Evolutionary conservation across 1,140 invertebrate species (phyloP).

Genomic region (Wasmannia auropunctata): DNA sequence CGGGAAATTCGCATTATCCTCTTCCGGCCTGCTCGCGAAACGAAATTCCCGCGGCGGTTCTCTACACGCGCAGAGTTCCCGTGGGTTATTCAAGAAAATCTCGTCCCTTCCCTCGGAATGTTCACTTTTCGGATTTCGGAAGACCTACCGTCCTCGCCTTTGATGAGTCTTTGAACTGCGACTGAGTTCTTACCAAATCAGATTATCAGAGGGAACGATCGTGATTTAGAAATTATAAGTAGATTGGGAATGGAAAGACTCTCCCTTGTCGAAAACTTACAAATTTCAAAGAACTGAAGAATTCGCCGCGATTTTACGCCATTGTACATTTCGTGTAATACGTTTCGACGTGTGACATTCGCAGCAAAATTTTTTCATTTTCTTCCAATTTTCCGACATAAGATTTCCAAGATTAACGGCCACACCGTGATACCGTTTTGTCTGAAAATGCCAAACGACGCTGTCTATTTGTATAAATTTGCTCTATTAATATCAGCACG

Average conservation of each 20-base stretch:
- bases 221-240: neutral
- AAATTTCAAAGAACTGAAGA: neutral
- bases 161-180: neutral
- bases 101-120: neutral
- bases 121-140: constrained; percentile 8
- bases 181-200: neutral
- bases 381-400: neutral
- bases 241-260: neutral
- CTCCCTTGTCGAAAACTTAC: neutral
- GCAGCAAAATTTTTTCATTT: neutral
- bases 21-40: constrained; percentile 39
- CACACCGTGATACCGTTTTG: neutral
- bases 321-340: neutral
- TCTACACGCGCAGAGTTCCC: neutral
- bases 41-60: constrained; percentile 1
- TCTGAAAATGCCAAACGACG: neutral
- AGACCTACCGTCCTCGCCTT: neutral
- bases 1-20: constrained; percentile 46
- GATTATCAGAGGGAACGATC: neutral
- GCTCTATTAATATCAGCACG: constrained; percentile 17
- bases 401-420: neutral
- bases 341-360: neutral
- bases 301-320: neutral
- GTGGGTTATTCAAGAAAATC: neutral
- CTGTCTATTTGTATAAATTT: constrained; percentile 27